These are phyloP conservation scores for Dyspetes luteomarginatus DNA, from an alignment of 2,888 invertebrate species.

Conservation along the genomic window DNA sequence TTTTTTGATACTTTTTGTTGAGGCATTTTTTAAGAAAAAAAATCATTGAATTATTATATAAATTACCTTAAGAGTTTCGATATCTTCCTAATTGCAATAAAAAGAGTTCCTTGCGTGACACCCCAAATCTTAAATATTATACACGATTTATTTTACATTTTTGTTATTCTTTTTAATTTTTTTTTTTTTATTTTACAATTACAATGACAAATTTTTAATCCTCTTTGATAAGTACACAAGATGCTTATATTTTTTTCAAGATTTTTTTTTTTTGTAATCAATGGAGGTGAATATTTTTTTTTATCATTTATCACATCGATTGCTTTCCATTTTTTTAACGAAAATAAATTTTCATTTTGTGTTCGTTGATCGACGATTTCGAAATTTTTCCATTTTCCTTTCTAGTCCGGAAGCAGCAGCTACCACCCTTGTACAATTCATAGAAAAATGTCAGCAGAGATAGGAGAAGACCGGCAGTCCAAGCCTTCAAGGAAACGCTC, in stretches of 20 bases:
- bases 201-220: not conserved
- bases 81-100: too few species aligned
- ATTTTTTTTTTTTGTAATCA: not conserved
- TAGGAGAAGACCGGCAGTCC: slow-evolving; percentile 7
- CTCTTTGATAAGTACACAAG: not conserved
- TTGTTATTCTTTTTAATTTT: too few species aligned
- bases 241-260: not conserved
- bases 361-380: not conserved
- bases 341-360: not conserved
- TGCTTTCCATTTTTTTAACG: not conserved
- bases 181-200: not conserved
- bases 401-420: not conserved
- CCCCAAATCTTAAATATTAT: too few species aligned
- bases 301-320: not conserved
- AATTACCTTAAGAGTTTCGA: too few species aligned
- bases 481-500: slow-evolving; percentile 14
- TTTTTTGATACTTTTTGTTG: too few species aligned
- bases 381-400: not conserved
- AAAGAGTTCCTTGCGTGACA: too few species aligned
- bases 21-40: too few species aligned
- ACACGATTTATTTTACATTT: too few species aligned
- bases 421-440: slow-evolving; percentile 12
- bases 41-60: too few species aligned
- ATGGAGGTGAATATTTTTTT: not conserved
- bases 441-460: slow-evolving; percentile 5